These are phyloP conservation scores for Andrena flavipes DNA, from an alignment of 2,888 invertebrate genomes.

Conservation along the genomic window DNA sequence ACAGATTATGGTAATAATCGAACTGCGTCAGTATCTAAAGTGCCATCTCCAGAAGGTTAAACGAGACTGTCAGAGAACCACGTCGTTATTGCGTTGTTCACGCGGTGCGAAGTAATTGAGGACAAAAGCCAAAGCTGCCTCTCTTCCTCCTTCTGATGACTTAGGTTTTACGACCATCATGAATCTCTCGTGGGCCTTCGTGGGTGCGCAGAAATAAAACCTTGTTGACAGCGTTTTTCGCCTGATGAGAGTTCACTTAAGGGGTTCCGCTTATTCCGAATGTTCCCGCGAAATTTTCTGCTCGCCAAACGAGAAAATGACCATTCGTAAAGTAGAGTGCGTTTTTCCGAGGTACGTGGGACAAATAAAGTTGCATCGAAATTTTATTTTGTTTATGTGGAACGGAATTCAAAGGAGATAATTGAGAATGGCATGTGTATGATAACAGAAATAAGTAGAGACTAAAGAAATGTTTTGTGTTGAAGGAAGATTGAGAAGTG, in stretches of 20 bases:
- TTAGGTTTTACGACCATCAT: constrained; percentile 71
- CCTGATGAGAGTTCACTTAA: constrained; percentile 38
- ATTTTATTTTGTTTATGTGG: neutral
- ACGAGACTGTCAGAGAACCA: constrained; percentile 32
- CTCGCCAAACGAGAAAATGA: neutral
- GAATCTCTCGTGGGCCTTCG: constrained; percentile 29
- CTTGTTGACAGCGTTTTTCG: constrained; percentile 54
- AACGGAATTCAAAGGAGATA: too few relatives aligned
- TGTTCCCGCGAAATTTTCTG: neutral
- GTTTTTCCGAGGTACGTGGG: neutral
- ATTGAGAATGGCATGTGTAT: too few relatives aligned
- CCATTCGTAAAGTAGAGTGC: neutral
- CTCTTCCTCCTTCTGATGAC: constrained; percentile 66
- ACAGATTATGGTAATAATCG: neutral
- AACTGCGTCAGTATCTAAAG: constrained; percentile 15
- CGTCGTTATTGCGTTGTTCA: constrained; percentile 55
- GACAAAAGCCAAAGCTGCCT: constrained; percentile 52
- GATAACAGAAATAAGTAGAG: too few relatives aligned
- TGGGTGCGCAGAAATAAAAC: constrained; percentile 54
- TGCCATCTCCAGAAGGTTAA: constrained; percentile 29
- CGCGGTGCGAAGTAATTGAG: constrained; percentile 60
- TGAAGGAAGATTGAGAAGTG: too few relatives aligned
- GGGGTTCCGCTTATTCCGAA: neutral
- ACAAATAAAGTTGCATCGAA: neutral
- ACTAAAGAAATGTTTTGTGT: too few relatives aligned